A percentile compares a stretch with the other conserved stretches of the same genome.
phyloP scores from a whole-genome alignment of 35 echinoderm and acorn worm species.

The Holothuria glaberrima region DNA sequence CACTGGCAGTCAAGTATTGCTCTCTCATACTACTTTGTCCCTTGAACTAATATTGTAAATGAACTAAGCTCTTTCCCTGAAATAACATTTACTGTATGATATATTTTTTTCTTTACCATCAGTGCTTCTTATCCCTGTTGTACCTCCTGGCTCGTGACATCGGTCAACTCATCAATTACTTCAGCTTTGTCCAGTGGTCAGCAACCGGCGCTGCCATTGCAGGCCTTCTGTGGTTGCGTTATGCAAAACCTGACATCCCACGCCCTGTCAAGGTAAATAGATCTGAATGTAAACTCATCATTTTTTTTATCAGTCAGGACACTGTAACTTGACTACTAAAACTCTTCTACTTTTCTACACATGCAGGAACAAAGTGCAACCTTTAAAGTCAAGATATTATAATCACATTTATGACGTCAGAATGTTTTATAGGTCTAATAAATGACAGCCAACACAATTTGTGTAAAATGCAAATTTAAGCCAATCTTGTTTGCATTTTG shows the following conservation, averaged over 20 bases:
- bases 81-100: not conserved
- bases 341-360: too few species aligned
- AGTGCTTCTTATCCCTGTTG: slow-evolving; percentile 87
- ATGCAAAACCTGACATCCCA: slow-evolving; percentile 66
- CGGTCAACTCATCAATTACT: slow-evolving; percentile 94
- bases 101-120: slow-evolving; percentile 21
- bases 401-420: too few species aligned
- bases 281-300: not conserved
- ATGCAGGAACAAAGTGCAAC: too few species aligned
- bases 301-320: not conserved
- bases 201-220: slow-evolving; percentile 84
- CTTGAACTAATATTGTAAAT: too few species aligned
- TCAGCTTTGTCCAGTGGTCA: slow-evolving; percentile 97
- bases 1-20: too few species aligned
- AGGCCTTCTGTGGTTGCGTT: slow-evolving; percentile 76
- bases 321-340: not conserved
- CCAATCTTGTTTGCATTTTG: too few species aligned
- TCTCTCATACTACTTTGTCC: too few species aligned
- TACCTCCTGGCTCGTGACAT: slow-evolving; percentile 89
- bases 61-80: too few species aligned
- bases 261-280: slow-evolving; percentile 90
- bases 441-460: too few species aligned
- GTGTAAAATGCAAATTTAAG: too few species aligned
- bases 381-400: too few species aligned
- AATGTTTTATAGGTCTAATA: too few species aligned